phyloP scores from a whole-genome alignment of 2,113 vertebrate species.

The Synodontis membranacea region DNA sequence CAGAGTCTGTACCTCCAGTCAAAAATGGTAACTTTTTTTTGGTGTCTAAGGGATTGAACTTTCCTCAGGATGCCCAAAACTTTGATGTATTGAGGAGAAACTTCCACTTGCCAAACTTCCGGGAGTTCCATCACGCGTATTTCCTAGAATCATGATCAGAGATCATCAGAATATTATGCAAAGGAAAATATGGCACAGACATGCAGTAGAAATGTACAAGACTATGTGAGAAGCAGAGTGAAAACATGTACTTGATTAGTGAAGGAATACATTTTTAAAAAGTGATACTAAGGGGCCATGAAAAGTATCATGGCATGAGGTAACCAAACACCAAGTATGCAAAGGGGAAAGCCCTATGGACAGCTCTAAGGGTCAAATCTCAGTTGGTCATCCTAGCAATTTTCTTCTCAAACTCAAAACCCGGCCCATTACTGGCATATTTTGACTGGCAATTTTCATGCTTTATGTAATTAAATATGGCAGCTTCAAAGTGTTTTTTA shows the following conservation, averaged over 20 bases:
- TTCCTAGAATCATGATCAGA: background rate
- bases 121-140: background rate
- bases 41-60: background rate
- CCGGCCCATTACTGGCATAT: background rate
- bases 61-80: background rate
- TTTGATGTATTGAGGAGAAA: background rate
- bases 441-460: background rate
- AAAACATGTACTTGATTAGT: background rate
- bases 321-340: background rate
- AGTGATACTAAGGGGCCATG: background rate
- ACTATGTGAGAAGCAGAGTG: background rate
- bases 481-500: background rate
- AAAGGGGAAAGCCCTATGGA: background rate
- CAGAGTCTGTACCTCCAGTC: background rate
- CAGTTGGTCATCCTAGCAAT: background rate
- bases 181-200: background rate
- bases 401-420: background rate
- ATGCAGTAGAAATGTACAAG: background rate
- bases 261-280: background rate
- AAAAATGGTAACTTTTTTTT: background rate
- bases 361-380: background rate
- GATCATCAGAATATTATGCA: background rate
- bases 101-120: background rate
- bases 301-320: background rate
- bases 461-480: background rate